These are phyloP conservation scores for Hippocampus barbouri DNA, from an alignment of 2,113 vertebrate genomes.

Conservation along the genomic window DNA sequence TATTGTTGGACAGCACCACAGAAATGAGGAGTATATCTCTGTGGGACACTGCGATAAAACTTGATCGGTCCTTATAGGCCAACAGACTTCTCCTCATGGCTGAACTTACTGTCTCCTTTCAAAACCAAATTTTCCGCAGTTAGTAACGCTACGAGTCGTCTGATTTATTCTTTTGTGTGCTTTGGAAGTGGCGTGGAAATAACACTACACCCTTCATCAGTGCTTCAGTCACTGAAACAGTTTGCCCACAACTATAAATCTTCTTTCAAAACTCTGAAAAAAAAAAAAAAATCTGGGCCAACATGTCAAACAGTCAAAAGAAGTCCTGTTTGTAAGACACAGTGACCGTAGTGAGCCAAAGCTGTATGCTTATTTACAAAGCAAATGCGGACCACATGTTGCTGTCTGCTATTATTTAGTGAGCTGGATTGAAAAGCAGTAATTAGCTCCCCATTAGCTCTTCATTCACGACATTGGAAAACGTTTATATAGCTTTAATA, in stretches of 20 bases:
- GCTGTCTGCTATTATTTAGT: slow-evolving; percentile 28
- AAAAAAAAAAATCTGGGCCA: slow-evolving; percentile 10
- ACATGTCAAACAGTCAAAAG: slow-evolving; percentile 29
- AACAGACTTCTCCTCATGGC: slow-evolving; percentile 1
- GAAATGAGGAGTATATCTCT: neutral
- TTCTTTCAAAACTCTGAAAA: slow-evolving; percentile 1
- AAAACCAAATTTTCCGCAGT: slow-evolving; percentile 13
- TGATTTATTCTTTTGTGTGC: slow-evolving; percentile 21
- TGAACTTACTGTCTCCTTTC: slow-evolving; percentile 1
- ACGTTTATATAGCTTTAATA: neutral
- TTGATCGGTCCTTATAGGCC: slow-evolving; percentile 1
- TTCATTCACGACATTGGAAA: slow-evolving; percentile 19
- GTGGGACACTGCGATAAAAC: slow-evolving; percentile 2
- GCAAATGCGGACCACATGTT: slow-evolving; percentile 37
- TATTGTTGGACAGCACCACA: neutral
- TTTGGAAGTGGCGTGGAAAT: slow-evolving; percentile 8
- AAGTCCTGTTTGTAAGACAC: slow-evolving; percentile 13
- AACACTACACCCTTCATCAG: slow-evolving; percentile 3
- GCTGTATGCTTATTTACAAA: slow-evolving; percentile 30
- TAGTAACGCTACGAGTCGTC: slow-evolving; percentile 10
- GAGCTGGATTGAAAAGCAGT: slow-evolving; percentile 22
- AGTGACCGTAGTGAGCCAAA: slow-evolving; percentile 14
- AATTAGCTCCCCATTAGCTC: slow-evolving; percentile 34
- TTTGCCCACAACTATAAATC: slow-evolving; percentile 16
- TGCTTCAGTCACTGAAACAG: slow-evolving; percentile 10